phyloP scores from a whole-genome alignment of 2,797 vertebrate species.

The Hyperoplus immaculatus region DNA sequence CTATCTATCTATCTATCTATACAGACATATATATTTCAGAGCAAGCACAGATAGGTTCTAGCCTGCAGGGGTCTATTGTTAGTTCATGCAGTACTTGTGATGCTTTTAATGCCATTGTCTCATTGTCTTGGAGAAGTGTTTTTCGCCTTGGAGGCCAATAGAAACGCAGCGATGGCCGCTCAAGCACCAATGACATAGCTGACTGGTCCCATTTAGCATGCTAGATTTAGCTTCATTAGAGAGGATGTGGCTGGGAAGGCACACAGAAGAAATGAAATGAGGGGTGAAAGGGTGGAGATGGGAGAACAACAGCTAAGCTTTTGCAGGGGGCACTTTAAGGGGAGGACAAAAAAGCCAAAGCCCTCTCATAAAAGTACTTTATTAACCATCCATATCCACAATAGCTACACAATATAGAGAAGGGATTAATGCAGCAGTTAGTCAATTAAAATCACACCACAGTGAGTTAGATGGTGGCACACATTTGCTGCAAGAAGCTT shows the following conservation, averaged over 20 bases:
- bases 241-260: slow-evolving; percentile 81
- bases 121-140: slow-evolving; percentile 69
- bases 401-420: slow-evolving; percentile 62
- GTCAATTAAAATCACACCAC: slow-evolving; percentile 58
- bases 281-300: slow-evolving; percentile 71
- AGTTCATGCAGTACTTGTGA: slow-evolving; percentile 53
- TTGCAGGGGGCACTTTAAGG: slow-evolving; percentile 59
- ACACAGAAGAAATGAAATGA: slow-evolving; percentile 83
- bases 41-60: slow-evolving; percentile 40
- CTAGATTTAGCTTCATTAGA: slow-evolving; percentile 89
- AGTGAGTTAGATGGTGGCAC: slow-evolving; percentile 33
- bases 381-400: slow-evolving; percentile 67
- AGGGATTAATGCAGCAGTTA: slow-evolving; percentile 70
- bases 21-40: slow-evolving; percentile 28
- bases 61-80: slow-evolving; percentile 48
- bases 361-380: slow-evolving; percentile 64
- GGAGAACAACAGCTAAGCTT: slow-evolving; percentile 57
- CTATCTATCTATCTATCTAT: too few relatives aligned
- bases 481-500: slow-evolving; percentile 34
- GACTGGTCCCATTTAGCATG: slow-evolving; percentile 89
- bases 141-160: slow-evolving; percentile 77
- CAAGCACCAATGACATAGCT: slow-evolving; percentile 87
- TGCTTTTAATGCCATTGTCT: slow-evolving; percentile 58
- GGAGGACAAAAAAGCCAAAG: slow-evolving; percentile 64
- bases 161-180: slow-evolving; percentile 71